Evolutionary conservation across 53 echinoderm and acorn worm genomes (phyloP), one percentile per base, ranked within the genome.

Genomic region (Glandiceps talaboti): DNA sequence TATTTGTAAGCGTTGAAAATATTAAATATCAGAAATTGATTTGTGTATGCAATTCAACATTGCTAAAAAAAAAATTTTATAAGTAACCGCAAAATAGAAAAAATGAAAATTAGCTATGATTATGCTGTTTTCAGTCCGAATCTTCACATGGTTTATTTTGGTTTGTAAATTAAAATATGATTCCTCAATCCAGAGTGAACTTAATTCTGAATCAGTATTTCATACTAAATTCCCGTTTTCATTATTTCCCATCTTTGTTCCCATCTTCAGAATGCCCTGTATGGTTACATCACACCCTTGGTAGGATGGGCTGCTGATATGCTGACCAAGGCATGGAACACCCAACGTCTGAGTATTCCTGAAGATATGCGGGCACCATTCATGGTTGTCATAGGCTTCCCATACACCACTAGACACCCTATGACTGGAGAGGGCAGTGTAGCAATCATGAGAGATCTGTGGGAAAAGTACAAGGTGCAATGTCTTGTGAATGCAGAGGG

Each of bases 231-330:
- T n/a, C n/a, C n/a, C n/a, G n/a, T n/a, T n/a, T n/a, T n/a, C n/a
- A n/a, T n/a, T n/a, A n/a, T n/a, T n/a, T 31, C 25, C 6, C 26
- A 77, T 26, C 75, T 74, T 6, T 73, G 1, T 64, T 78, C 26
- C n/a, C 31, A 26, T 33, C 76, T 31, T 73, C 76, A 92, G 92
- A 89, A 90, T 33, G 75, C 78, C 1, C 82, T 92, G 27, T 27
- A 26, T 0, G 30, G 28, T 29, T 90, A 90, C 77, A 90, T 85
- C 81, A 80, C 79, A 31, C 30, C 28, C 20, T 79, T 92, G 1
- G 73, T 72, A 25, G 83, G 32, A 30, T 90, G 87, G 83, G 92
- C 92, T 30, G 87, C 89, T n/a, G 83, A 89, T n/a, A 92, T 89
- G 89, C 78, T 92, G 27, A 75, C 89, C 75, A 80, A 85, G 30